Percentiles rank a stretch among this genome's conserved stretches.
Conservation (phyloP, 2,797 vertebrate genomes). For the Pseudochromis fuscus region DNA sequence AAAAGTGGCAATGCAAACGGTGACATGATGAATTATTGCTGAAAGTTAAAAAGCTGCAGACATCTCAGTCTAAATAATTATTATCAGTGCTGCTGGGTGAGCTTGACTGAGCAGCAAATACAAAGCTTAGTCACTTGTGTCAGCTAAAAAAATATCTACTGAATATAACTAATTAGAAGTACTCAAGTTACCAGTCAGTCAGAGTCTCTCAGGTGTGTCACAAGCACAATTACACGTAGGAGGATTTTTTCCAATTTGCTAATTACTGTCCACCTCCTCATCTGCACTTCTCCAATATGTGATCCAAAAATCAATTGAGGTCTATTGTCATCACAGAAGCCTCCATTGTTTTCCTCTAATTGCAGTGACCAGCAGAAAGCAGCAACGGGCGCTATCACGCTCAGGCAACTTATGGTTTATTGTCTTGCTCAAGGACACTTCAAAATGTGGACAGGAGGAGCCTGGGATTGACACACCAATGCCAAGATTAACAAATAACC, state of each 20-base stretch:
- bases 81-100: slow-evolving; percentile 13
- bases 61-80: slow-evolving; percentile 31
- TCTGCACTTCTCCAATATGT: slow-evolving; percentile 32
- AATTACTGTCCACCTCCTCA: slow-evolving; percentile 41
- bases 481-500: too few relatives aligned
- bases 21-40: slow-evolving; percentile 1
- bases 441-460: too few relatives aligned
- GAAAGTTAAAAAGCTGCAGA: slow-evolving; percentile 3
- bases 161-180: slow-evolving; percentile 68
- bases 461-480: too few relatives aligned
- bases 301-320: slow-evolving; percentile 19
- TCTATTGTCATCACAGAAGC: neutral
- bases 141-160: slow-evolving; percentile 49
- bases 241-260: slow-evolving; percentile 41
- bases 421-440: too few relatives aligned
- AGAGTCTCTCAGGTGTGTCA: slow-evolving; percentile 51
- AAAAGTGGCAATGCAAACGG: neutral
- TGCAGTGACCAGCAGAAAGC: neutral
- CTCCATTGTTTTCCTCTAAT: neutral
- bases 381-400: neutral
- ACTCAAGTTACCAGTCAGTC: slow-evolving; percentile 57
- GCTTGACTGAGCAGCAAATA: slow-evolving; percentile 52
- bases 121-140: slow-evolving; percentile 48
- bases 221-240: slow-evolving; percentile 27
- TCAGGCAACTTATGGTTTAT: too few relatives aligned